These are phyloP conservation scores for Phrixothrix hirtus DNA, from an alignment of 2,888 invertebrate genomes.

Conservation along the genomic window DNA sequence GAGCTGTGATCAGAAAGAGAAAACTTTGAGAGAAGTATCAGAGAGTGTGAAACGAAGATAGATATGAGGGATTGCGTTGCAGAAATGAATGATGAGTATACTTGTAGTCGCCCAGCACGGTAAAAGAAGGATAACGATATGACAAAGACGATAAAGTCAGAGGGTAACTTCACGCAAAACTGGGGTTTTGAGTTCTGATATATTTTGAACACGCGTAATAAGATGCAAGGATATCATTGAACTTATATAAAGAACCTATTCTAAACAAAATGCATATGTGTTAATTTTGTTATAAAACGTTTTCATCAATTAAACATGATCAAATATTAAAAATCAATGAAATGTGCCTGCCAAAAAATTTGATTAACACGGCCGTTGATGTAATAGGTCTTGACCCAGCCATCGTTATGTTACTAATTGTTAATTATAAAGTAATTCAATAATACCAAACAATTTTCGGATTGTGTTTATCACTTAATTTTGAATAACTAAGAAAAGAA, in stretches of 20 bases:
- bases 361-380: too few relatives aligned
- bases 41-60: conserved; percentile 37
- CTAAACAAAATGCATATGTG: too few relatives aligned
- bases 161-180: conserved; percentile 37
- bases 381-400: too few relatives aligned
- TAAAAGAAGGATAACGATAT: conserved; percentile 23
- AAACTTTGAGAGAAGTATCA: conserved; percentile 7
- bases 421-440: too few relatives aligned
- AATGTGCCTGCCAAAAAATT: too few relatives aligned
- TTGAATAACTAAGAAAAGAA: too few relatives aligned
- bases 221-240: conserved; percentile 41
- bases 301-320: too few relatives aligned
- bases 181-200: conserved; percentile 34
- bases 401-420: too few relatives aligned
- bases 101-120: conserved; percentile 34
- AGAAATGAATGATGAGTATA: conserved; percentile 50
- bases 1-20: conserved; percentile 33
- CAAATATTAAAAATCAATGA: too few relatives aligned
- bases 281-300: too few relatives aligned
- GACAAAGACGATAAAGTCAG: conserved; percentile 39
- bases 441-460: too few relatives aligned
- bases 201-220: conserved; percentile 38
- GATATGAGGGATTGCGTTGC: conserved; percentile 44
- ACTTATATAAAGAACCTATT: conserved; percentile 39
- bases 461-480: too few relatives aligned